Conservation (phyloP, 2,113 vertebrate species). For the Protobothrops flavoviridis region DNA sequence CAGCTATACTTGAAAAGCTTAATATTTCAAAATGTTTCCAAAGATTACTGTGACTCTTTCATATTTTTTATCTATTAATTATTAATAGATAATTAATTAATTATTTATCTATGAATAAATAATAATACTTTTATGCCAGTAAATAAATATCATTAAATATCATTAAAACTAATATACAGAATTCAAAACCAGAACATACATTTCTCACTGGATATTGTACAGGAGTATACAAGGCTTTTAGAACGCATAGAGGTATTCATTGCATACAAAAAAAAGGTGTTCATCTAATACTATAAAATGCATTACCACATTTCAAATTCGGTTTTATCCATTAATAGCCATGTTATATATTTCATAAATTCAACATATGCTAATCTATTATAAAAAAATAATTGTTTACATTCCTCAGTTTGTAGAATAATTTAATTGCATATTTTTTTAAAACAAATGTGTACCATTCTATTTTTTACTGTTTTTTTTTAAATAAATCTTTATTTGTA, state of each 20-base stretch:
- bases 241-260: background rate
- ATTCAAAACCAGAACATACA: background rate
- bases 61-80: background rate
- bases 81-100: too few species aligned
- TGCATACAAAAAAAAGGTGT: background rate
- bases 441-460: background rate
- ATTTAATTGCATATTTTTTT: background rate
- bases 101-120: background rate
- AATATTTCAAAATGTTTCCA: background rate
- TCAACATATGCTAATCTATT: background rate
- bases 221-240: background rate
- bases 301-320: background rate
- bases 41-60: background rate
- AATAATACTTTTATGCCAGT: background rate
- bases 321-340: background rate
- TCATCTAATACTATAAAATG: background rate
- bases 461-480: background rate
- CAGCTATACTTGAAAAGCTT: slow-evolving; percentile 11
- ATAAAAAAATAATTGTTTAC: background rate
- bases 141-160: background rate
- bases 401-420: background rate
- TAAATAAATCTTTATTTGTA: background rate
- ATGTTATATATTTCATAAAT: background rate
- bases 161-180: background rate
- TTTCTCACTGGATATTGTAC: background rate